phyloP scores from a whole-genome alignment of 2,113 vertebrate genomes.

The Strix uralensis region DNA sequence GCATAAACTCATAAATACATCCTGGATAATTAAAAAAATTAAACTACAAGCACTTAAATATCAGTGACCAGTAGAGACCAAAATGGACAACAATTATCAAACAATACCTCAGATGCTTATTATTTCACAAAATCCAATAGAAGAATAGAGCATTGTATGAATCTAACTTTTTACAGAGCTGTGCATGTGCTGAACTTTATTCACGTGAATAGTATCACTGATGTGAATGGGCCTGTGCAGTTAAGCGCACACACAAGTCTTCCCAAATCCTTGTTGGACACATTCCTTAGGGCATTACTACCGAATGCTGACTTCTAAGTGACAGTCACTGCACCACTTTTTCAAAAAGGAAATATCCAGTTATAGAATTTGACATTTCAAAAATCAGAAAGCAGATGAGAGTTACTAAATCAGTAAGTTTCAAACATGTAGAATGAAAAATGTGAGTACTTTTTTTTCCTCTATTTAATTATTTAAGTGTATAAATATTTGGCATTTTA shows the following conservation, averaged over 20 bases:
- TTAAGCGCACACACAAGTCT: neutral
- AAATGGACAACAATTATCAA: neutral
- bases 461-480: conserved; percentile 21
- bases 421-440: neutral
- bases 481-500: conserved; percentile 13
- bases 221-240: neutral
- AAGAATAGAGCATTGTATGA: neutral
- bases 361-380: conserved; percentile 12
- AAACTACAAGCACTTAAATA: neutral
- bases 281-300: neutral
- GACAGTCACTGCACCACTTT: neutral
- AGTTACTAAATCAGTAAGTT: conserved; percentile 27
- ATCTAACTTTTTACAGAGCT: neutral
- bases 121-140: neutral
- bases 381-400: conserved; percentile 4
- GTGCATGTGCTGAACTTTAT: neutral
- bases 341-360: neutral
- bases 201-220: neutral
- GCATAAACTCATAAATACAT: neutral
- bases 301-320: neutral
- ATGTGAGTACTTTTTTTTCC: neutral
- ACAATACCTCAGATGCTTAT: neutral
- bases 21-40: neutral
- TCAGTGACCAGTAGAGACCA: neutral
- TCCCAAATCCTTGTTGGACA: neutral